Conservation (phyloP, 2,888 invertebrate species). For the Hecatera dysodea region DNA sequence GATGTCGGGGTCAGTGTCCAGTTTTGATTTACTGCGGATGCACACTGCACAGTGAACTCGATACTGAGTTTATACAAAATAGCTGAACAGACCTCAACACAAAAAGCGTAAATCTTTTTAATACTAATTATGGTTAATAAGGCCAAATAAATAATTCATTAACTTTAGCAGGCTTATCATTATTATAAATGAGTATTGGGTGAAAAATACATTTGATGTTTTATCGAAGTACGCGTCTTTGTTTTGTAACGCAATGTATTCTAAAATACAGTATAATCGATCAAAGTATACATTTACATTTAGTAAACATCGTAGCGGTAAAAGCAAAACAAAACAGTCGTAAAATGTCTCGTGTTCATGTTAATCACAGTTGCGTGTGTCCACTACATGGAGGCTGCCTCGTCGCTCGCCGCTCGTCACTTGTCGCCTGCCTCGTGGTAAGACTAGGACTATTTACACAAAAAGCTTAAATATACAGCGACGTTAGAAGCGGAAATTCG, state of each 20-base stretch:
- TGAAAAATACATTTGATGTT: slow-evolving; percentile 90
- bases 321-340: slow-evolving; percentile 90
- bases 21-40: slow-evolving; percentile 34
- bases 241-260: slow-evolving; percentile 78
- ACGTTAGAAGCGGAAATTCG: slow-evolving; percentile 89
- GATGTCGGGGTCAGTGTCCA: slow-evolving; percentile 19
- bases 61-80: slow-evolving; percentile 53
- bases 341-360: slow-evolving; percentile 86
- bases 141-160: slow-evolving; percentile 82
- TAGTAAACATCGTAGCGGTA: slow-evolving; percentile 90
- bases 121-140: slow-evolving; percentile 84
- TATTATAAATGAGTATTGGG: slow-evolving; percentile 89
- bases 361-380: slow-evolving; percentile 89
- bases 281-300: slow-evolving; percentile 80
- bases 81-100: slow-evolving; percentile 80
- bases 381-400: slow-evolving; percentile 73
- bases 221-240: slow-evolving; percentile 82
- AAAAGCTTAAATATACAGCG: slow-evolving; percentile 90
- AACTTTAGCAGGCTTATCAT: slow-evolving; percentile 86
- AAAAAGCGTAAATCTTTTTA: slow-evolving; percentile 85
- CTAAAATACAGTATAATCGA: slow-evolving; percentile 82
- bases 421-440: slow-evolving; percentile 73
- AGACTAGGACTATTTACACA: slow-evolving; percentile 88
- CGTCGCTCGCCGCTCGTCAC: slow-evolving; percentile 75
- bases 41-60: slow-evolving; percentile 34